phyloP scores from a whole-genome alignment of 2,113 vertebrate genomes.

The Mungos mungo region DNA sequence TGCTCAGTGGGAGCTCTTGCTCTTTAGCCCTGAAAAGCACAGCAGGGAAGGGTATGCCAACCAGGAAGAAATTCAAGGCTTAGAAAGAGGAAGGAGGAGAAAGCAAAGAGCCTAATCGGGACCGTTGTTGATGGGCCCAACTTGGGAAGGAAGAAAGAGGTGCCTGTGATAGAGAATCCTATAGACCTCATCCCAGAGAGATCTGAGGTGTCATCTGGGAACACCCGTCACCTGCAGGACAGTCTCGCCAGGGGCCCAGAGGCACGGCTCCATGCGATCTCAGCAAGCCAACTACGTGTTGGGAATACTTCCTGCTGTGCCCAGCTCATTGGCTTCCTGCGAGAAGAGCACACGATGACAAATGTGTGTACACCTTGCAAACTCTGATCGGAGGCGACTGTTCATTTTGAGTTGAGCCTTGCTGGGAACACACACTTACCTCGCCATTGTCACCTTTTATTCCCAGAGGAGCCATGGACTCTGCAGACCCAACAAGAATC shows the following conservation, averaged over 20 bases:
- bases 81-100: not conserved
- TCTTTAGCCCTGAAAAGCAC: not conserved
- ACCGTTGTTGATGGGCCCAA: not conserved
- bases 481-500: not conserved
- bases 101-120: not conserved
- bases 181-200: not conserved
- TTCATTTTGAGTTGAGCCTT: not conserved
- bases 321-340: not conserved
- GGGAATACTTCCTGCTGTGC: not conserved
- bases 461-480: not conserved
- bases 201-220: not conserved
- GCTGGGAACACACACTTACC: not conserved
- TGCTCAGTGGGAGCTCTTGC: not conserved
- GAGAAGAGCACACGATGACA: not conserved
- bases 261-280: not conserved
- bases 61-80: not conserved
- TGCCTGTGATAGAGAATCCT: not conserved
- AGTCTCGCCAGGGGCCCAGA: not conserved
- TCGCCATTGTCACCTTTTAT: not conserved
- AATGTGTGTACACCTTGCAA: not conserved
- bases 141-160: not conserved
- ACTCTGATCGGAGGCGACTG: not conserved
- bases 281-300: not conserved
- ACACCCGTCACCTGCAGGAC: fast-evolving
- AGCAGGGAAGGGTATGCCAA: not conserved